Percentiles rank a stretch among this genome's conserved stretches.
Evolutionary conservation across 2,113 vertebrate species (phyloP).

Genomic region (Laticauda colubrina): DNA sequence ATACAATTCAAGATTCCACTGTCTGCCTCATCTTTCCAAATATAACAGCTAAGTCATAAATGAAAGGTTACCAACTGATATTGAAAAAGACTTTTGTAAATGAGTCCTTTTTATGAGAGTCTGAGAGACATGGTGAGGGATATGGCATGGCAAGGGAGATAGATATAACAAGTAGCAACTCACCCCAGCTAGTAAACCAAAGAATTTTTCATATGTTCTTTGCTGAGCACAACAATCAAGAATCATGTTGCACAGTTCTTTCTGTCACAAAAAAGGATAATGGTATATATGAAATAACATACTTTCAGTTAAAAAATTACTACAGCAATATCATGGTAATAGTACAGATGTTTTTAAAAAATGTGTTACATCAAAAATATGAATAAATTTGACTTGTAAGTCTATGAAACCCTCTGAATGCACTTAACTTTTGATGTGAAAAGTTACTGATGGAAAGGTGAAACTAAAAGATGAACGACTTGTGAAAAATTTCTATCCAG

Average conservation of each 20-base stretch:
- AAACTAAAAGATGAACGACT: neutral
- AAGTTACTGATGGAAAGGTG: neutral
- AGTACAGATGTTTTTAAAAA: neutral
- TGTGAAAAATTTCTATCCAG: neutral
- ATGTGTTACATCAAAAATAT: neutral
- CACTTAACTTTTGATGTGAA: neutral
- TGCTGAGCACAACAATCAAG: conserved; percentile 98
- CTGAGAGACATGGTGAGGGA: neutral
- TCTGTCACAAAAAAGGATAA: conserved; percentile 73
- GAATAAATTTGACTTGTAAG: neutral
- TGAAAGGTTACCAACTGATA: neutral
- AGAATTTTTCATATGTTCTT: conserved; percentile 98
- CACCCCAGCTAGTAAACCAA: conserved; percentile 94
- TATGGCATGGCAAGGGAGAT: conserved; percentile 4
- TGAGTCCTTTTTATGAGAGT: neutral
- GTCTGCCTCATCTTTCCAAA: neutral
- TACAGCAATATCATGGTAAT: neutral
- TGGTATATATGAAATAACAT: neutral
- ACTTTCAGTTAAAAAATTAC: neutral
- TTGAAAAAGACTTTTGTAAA: neutral
- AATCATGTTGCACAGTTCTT: conserved; percentile 99
- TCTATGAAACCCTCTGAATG: neutral
- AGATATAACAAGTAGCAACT: conserved; percentile 57
- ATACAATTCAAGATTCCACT: neutral
- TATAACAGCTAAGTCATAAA: neutral